Conservation (phyloP, 2,888 invertebrate species). For the Nebria salina region DNA sequence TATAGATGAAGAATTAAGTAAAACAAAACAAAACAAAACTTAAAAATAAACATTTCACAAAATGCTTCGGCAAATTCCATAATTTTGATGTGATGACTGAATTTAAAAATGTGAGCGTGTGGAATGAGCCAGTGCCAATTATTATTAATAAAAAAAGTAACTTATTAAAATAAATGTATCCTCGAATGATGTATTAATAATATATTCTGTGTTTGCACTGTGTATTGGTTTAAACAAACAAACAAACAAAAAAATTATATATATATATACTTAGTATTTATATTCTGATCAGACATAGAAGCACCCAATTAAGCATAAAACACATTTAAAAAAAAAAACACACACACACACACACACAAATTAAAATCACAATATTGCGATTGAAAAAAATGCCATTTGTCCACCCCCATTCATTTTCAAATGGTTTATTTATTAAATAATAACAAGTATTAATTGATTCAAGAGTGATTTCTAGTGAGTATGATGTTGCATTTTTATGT, state of each 20-base stretch:
- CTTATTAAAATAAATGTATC: slow-evolving; percentile 60
- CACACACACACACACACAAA: slow-evolving; percentile 18
- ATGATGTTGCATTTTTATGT: slow-evolving; percentile 48
- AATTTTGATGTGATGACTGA: slow-evolving; percentile 30
- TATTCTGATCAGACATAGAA: slow-evolving; percentile 48
- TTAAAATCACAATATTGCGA: slow-evolving; percentile 35
- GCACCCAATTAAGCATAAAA: slow-evolving; percentile 42
- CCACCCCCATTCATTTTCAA: slow-evolving; percentile 43
- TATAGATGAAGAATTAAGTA: slow-evolving; percentile 43
- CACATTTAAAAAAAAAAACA: slow-evolving; percentile 28
- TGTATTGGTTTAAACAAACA: slow-evolving; percentile 43
- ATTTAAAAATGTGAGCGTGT: slow-evolving; percentile 27
- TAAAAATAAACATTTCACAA: slow-evolving; percentile 43
- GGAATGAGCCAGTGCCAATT: slow-evolving; percentile 63
- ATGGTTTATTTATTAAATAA: slow-evolving; percentile 14
- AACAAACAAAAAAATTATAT: slow-evolving; percentile 13
- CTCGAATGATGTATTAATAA: slow-evolving; percentile 62
- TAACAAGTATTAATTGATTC: slow-evolving; percentile 35
- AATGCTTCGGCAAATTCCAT: slow-evolving; percentile 41
- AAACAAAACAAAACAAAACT: slow-evolving; percentile 29
- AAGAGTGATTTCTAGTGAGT: slow-evolving; percentile 48
- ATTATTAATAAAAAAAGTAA: slow-evolving; percentile 55
- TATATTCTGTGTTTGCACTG: slow-evolving; percentile 68
- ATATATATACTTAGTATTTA: slow-evolving; percentile 50
- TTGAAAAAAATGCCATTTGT: slow-evolving; percentile 42